phyloP scores from a whole-genome alignment of 2,113 vertebrate species.

The Chinchilla lanigera region DNA sequence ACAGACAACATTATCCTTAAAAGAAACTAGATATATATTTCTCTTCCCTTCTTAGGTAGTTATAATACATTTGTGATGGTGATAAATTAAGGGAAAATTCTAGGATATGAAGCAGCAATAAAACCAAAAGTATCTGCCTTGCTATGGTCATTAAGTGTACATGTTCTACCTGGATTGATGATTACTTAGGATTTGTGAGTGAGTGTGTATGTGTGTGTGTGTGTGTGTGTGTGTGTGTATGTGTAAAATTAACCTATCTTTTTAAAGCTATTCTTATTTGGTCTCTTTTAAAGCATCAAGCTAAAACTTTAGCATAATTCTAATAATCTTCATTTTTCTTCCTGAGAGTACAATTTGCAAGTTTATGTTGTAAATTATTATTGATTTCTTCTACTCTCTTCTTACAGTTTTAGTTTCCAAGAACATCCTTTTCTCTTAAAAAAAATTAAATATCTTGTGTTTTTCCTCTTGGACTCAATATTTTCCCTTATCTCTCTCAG shows the following conservation, averaged over 20 bases:
- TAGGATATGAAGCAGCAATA: background rate
- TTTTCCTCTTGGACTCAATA: background rate
- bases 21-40: background rate
- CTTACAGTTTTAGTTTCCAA: slow-evolving; percentile 47
- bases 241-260: background rate
- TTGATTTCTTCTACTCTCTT: background rate
- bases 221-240: background rate
- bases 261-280: background rate
- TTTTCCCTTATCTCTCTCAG: background rate
- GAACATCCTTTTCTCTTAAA: background rate
- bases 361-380: background rate
- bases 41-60: background rate
- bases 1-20: background rate
- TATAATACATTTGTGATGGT: background rate
- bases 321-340: background rate
- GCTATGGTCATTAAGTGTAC: background rate
- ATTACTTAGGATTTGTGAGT: background rate
- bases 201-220: background rate
- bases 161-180: background rate
- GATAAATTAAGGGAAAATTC: background rate
- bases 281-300: background rate
- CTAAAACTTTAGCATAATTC: background rate
- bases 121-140: background rate
- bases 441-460: background rate
- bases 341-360: background rate